A percentile compares a stretch with the other conserved stretches of the same genome.
phyloP scores from a whole-genome alignment of 2,888 invertebrate species.

The Zaprionus bogoriensis region DNA sequence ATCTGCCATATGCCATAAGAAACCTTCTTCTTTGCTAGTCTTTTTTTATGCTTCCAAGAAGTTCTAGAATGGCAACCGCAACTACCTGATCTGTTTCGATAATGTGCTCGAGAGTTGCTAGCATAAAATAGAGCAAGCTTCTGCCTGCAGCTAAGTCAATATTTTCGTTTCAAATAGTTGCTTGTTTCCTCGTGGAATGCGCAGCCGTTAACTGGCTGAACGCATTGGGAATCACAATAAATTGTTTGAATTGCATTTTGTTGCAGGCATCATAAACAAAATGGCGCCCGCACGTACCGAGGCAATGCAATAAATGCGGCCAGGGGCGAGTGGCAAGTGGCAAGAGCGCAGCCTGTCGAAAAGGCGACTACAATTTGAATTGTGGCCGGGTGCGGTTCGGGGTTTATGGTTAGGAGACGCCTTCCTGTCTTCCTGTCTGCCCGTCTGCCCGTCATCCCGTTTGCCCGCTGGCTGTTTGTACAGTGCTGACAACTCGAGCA shows the following conservation, averaged over 20 bases:
- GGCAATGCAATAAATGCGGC: slow-evolving; percentile 54
- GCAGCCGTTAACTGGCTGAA: slow-evolving; percentile 12
- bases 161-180: too few species aligned
- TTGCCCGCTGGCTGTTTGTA: slow-evolving; percentile 27
- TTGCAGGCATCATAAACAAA: slow-evolving; percentile 66
- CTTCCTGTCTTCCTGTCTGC: background rate
- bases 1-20: too few species aligned
- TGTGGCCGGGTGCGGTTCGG: slow-evolving; percentile 51
- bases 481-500: slow-evolving; percentile 69
- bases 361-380: slow-evolving; percentile 66
- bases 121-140: too few species aligned
- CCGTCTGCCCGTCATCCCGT: background rate
- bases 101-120: too few species aligned
- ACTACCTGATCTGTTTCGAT: too few species aligned
- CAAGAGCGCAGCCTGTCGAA: too few species aligned
- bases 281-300: slow-evolving; percentile 52
- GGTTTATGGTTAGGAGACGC: slow-evolving; percentile 11
- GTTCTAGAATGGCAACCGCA: too few species aligned
- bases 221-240: slow-evolving; percentile 39
- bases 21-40: too few species aligned
- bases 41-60: too few species aligned
- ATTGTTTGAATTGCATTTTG: slow-evolving; percentile 54
- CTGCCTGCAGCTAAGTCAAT: too few species aligned
- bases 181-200: too few species aligned
- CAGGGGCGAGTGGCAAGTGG: slow-evolving; percentile 13